phyloP scores from a whole-genome alignment of 2,888 invertebrate species.

The Lasioglossum morio region DNA sequence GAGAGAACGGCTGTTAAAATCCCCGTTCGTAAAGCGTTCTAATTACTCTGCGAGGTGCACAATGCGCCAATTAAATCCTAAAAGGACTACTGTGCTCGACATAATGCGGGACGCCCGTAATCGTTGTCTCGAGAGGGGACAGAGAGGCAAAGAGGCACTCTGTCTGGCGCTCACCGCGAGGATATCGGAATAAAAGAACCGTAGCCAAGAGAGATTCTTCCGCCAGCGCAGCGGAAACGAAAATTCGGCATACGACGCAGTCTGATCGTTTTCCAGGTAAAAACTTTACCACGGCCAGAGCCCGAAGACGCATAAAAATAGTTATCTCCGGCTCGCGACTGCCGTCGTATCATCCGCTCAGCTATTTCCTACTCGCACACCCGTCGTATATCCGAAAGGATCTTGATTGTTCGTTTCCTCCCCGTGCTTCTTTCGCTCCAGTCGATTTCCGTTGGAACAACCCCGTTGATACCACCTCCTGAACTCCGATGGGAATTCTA shows the following conservation, averaged over 20 bases:
- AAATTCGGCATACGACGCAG: constrained; percentile 11
- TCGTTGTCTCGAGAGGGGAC: neutral
- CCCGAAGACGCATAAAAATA: constrained; percentile 72
- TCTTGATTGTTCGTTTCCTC: constrained; percentile 36
- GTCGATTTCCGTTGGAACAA: neutral
- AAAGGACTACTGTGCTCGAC: neutral
- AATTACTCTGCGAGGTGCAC: neutral
- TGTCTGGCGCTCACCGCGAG: neutral
- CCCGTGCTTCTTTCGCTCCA: neutral
- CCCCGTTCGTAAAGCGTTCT: neutral
- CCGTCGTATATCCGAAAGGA: constrained; percentile 51
- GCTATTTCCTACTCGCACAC: constrained; percentile 73
- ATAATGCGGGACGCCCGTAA: neutral
- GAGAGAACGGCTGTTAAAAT: neutral
- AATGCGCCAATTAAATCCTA: neutral
- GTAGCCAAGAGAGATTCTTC: neutral
- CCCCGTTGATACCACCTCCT: neutral
- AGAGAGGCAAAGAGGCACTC: neutral
- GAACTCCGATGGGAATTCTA: constrained; percentile 32
- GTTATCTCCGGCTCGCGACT: constrained; percentile 73
- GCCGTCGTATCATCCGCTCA: constrained; percentile 66
- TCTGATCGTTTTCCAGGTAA: constrained; percentile 42
- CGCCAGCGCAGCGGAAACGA: neutral
- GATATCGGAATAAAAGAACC: neutral
- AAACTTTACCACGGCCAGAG: constrained; percentile 69